Evolutionary conservation across 2,888 invertebrate genomes (phyloP).

Genomic region (Ellobium chinense): DNA sequence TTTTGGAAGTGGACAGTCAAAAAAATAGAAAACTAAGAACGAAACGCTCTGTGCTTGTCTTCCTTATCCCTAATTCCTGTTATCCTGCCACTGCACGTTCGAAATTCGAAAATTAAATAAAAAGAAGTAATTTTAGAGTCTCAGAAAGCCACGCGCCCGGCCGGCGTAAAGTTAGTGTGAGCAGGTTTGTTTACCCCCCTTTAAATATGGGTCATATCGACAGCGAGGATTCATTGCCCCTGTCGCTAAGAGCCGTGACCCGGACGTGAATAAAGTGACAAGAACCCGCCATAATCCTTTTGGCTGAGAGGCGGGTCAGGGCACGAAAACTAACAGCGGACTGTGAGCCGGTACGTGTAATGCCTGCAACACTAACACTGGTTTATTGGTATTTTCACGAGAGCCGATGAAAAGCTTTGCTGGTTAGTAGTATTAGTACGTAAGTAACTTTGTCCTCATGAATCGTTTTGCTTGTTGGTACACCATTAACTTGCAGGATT

Average conservation of each 20-base stretch:
- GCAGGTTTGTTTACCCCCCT: conserved; percentile 17
- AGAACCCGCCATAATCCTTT: neutral
- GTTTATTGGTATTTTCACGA: no score
- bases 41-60: neutral
- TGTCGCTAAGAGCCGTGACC: neutral
- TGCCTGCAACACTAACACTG: no score
- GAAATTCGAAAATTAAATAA: neutral
- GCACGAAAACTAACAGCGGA: neutral
- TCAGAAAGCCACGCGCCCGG: neutral
- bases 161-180: conserved; percentile 3
- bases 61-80: neutral
- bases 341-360: neutral
- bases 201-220: conserved; percentile 7
- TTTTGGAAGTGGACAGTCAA: neutral
- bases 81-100: neutral
- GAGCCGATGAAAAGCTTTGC: no score
- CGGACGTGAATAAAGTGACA: neutral
- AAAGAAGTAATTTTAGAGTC: neutral
- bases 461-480: no score
- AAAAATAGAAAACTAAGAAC: neutral
- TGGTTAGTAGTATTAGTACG: no score
- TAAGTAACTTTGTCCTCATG: no score
- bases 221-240: neutral
- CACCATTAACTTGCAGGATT: no score
- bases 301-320: neutral